Conservation (phyloP, 2,888 invertebrate species). For the Meliscaeva auricollis region DNA sequence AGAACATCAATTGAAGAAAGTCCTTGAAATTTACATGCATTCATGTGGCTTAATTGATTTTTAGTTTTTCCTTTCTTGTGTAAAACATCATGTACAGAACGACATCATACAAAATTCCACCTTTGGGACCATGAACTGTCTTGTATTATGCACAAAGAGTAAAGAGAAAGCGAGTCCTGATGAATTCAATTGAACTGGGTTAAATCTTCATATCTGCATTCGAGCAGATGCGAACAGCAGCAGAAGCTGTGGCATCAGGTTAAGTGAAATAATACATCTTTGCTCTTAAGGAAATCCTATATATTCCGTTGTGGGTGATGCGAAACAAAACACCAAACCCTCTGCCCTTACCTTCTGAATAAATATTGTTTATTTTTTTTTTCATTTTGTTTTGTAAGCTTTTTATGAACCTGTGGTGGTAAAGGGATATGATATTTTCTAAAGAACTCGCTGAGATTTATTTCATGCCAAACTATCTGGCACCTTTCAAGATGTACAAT, state of each 20-base stretch:
- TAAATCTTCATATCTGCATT: conserved; percentile 64
- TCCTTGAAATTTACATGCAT: conserved; percentile 69
- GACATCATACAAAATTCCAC: not conserved
- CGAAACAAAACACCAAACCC: conserved; percentile 41
- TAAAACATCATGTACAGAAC: not conserved
- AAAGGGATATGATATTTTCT: conserved; percentile 15
- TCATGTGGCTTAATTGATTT: conserved; percentile 73
- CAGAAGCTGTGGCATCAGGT: conserved; percentile 54
- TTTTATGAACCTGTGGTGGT: conserved; percentile 29
- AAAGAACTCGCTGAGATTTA: conserved; percentile 56
- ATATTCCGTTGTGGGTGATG: conserved; percentile 19
- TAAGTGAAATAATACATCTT: conserved; percentile 52
- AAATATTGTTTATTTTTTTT: conserved; percentile 17
- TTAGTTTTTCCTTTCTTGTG: conserved; percentile 40
- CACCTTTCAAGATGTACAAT: conserved; percentile 9
- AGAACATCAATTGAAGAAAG: conserved; percentile 62
- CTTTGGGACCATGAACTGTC: conserved; percentile 31
- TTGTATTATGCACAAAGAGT: not conserved
- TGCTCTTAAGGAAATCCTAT: not conserved
- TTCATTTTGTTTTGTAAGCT: conserved; percentile 37
- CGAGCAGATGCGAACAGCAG: conserved; percentile 66
- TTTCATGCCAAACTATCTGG: conserved; percentile 37
- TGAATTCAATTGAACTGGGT: conserved; percentile 62
- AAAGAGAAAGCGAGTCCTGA: conserved; percentile 3
- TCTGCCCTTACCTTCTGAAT: conserved; percentile 39